Percentiles rank a stretch among this genome's conserved stretches.
phyloP scores from a whole-genome alignment of 2,797 vertebrate species.

The Philypnodon macrostomus region DNA sequence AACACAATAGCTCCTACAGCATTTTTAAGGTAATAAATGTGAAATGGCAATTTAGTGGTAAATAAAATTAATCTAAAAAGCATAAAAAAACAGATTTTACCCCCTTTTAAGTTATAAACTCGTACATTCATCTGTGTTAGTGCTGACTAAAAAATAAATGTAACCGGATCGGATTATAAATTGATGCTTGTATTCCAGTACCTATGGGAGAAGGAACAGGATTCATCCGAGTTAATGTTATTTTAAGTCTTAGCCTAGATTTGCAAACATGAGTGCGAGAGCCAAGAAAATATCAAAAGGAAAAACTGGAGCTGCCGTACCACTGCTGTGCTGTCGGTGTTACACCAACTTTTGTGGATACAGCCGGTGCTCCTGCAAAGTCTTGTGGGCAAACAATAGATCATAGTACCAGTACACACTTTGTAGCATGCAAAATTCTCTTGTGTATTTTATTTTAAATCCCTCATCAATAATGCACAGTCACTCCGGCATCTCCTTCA shows the following conservation, averaged over 20 bases:
- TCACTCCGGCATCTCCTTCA: conserved; percentile 6
- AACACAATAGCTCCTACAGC: too few species aligned
- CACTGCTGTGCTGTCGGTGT: conserved; percentile 46
- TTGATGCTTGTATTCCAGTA: conserved; percentile 28
- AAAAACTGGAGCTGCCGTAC: conserved; percentile 40
- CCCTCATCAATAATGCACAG: conserved; percentile 23
- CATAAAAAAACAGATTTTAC: too few species aligned
- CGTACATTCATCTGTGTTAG: background rate
- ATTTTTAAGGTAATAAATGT: too few species aligned
- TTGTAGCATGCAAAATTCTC: background rate
- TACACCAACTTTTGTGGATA: conserved; percentile 37
- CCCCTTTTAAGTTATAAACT: too few species aligned
- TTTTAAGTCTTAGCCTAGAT: conserved; percentile 55
- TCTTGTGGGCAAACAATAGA: conserved; percentile 9
- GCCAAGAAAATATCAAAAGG: conserved; percentile 58
- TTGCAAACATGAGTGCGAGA: conserved; percentile 29
- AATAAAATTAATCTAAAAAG: too few species aligned
- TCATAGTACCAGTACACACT: background rate
- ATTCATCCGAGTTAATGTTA: conserved; percentile 37
- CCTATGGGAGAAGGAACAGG: conserved; percentile 36
- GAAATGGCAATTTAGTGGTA: too few species aligned
- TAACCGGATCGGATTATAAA: conserved; percentile 13
- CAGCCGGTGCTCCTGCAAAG: conserved; percentile 29
- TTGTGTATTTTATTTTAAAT: conserved; percentile 4
- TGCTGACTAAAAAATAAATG: conserved; percentile 16